Evolutionary conservation across 2,888 invertebrate genomes (phyloP).

Genomic region (Andrena marginata): DNA sequence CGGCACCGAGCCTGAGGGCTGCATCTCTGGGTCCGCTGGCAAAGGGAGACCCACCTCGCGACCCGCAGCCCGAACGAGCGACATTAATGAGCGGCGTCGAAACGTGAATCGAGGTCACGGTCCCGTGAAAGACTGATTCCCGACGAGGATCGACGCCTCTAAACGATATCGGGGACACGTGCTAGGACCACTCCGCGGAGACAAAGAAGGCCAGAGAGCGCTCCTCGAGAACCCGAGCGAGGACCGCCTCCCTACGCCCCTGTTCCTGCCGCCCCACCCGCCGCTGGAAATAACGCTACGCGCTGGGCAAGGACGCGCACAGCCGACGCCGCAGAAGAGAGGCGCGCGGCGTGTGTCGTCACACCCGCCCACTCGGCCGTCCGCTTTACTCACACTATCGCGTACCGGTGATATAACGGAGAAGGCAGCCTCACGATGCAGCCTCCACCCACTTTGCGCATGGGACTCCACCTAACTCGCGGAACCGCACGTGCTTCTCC

Average conservation of each 20-base stretch:
- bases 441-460: constrained; percentile 84
- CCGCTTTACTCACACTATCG: constrained; percentile 55
- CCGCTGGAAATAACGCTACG: constrained; percentile 86
- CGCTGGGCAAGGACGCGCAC: constrained; percentile 86
- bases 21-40: background rate
- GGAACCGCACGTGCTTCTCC: constrained; percentile 77
- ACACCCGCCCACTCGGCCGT: constrained; percentile 86
- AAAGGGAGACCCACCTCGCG: background rate
- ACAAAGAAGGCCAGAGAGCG: constrained; percentile 71
- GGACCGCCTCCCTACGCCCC: constrained; percentile 82
- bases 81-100: background rate
- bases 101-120: background rate
- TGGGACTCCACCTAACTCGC: constrained; percentile 84
- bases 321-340: constrained; percentile 71
- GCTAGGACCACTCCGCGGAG: constrained; percentile 50
- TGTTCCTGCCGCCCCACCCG: constrained; percentile 80
- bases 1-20: background rate
- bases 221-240: constrained; percentile 77
- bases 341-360: constrained; percentile 72
- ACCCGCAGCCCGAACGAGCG: background rate
- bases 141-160: constrained; percentile 18
- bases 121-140: background rate
- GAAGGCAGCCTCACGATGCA: constrained; percentile 74
- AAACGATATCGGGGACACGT: constrained; percentile 55
- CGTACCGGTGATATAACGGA: constrained; percentile 71